Evolutionary conservation across 2,797 vertebrate species (phyloP).

Genomic region (Denticeps clupeoides): DNA sequence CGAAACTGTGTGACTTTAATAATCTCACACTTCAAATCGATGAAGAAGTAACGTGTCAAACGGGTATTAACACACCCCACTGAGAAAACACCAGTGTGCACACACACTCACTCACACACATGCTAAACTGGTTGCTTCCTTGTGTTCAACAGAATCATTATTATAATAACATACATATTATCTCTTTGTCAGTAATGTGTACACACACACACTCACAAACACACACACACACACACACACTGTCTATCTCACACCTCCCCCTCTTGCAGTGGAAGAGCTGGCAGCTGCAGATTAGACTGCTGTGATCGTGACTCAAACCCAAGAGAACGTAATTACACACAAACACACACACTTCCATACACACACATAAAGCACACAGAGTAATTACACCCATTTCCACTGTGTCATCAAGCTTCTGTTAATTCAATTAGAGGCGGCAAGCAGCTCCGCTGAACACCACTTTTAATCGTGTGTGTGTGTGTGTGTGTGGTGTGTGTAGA

Average conservation of each 20-base stretch:
- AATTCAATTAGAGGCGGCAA: background rate
- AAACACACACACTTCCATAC: background rate
- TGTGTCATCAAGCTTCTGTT: conserved; percentile 1
- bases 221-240: background rate
- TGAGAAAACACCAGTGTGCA: too few relatives aligned
- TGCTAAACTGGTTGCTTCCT: too few relatives aligned
- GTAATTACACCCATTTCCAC: background rate
- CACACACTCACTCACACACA: too few relatives aligned
- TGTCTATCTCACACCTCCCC: background rate
- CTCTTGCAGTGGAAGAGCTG: background rate
- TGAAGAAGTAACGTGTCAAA: conserved; percentile 25
- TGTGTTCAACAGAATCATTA: too few relatives aligned
- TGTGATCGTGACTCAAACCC: background rate
- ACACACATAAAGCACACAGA: background rate
- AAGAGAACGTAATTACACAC: background rate
- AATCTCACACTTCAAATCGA: conserved; percentile 31
- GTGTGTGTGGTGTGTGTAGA: conserved; percentile 47
- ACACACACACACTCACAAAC: too few relatives aligned
- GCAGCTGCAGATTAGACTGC: conserved; percentile 1
- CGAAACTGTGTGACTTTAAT: conserved; percentile 33
- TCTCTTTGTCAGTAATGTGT: too few relatives aligned
- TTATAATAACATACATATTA: too few relatives aligned
- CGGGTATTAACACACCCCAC: conserved; percentile 15
- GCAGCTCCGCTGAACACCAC: background rate
- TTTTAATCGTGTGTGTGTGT: conserved; percentile 16